Evolutionary conservation across 1,140 invertebrate genomes (phyloP).

Genomic region (Ooceraea biroi): DNA sequence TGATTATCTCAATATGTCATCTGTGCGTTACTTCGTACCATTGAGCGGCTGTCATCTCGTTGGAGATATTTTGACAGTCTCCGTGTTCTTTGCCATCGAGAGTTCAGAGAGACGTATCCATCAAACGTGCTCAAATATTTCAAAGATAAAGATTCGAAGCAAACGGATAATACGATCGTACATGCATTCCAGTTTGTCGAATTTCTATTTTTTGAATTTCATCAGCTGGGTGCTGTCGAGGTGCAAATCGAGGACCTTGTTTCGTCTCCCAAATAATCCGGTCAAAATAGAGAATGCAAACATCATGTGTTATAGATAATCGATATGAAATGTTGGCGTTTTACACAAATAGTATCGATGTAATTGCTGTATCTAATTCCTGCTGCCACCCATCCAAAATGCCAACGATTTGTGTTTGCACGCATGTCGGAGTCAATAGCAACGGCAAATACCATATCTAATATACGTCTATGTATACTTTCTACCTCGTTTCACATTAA

Average conservation of each 20-base stretch:
- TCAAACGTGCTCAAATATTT: too few relatives aligned
- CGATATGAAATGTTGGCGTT: slow-evolving; percentile 45
- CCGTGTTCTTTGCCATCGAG: too few relatives aligned
- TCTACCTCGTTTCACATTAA: slow-evolving; percentile 64
- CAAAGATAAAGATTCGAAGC: too few relatives aligned
- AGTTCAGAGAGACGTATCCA: too few relatives aligned
- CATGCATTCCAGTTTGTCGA: neutral
- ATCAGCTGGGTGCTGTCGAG: too few relatives aligned
- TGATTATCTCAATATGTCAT: too few relatives aligned
- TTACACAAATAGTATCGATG: slow-evolving; percentile 51
- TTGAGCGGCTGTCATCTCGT: too few relatives aligned
- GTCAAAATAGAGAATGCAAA: slow-evolving; percentile 29
- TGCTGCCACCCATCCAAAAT: slow-evolving; percentile 14
- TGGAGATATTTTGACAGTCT: too few relatives aligned
- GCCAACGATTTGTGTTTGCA: slow-evolving; percentile 59
- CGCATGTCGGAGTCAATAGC: slow-evolving; percentile 56
- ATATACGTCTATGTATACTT: slow-evolving; percentile 64
- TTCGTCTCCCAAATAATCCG: slow-evolving; percentile 1
- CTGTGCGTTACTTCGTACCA: too few relatives aligned
- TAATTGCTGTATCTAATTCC: slow-evolving; percentile 60
- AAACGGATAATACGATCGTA: neutral
- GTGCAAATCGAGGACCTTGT: neutral
- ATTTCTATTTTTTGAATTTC: neutral
- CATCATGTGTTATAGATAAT: slow-evolving; percentile 4
- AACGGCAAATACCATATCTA: slow-evolving; percentile 59